phyloP scores from a whole-genome alignment of 2,888 invertebrate species.

The Cinara cedri region DNA sequence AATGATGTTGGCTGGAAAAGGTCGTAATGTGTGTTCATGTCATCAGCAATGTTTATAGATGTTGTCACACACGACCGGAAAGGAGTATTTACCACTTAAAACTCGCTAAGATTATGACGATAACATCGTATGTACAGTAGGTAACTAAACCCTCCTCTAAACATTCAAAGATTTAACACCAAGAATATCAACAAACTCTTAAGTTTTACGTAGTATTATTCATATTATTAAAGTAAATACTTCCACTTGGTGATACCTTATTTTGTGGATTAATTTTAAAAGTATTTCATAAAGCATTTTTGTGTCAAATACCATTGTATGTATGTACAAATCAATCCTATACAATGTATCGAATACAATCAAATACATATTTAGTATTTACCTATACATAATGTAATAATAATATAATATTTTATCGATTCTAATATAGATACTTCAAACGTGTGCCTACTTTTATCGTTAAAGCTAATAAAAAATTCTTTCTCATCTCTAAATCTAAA shows the following conservation, averaged over 20 bases:
- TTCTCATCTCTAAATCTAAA: background rate
- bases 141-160: background rate
- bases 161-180: slow-evolving; percentile 41
- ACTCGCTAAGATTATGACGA: slow-evolving; percentile 50
- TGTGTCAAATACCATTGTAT: background rate
- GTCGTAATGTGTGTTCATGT: slow-evolving; percentile 18
- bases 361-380: too few relatives aligned
- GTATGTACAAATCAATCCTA: too few relatives aligned
- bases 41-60: slow-evolving; percentile 46
- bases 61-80: slow-evolving; percentile 35
- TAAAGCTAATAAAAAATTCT: background rate
- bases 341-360: too few relatives aligned
- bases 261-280: background rate
- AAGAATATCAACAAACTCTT: slow-evolving; percentile 29
- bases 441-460: background rate
- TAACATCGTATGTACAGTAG: slow-evolving; percentile 27
- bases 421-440: too few relatives aligned
- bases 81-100: slow-evolving; percentile 42
- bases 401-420: too few relatives aligned
- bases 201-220: slow-evolving; percentile 3
- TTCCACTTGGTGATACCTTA: background rate
- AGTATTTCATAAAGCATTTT: slow-evolving; percentile 6
- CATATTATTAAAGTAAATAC: slow-evolving; percentile 47
- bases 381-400: too few relatives aligned
- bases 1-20: slow-evolving; percentile 37